phyloP scores from a whole-genome alignment of 2,113 vertebrate genomes.

The Syrrhaptes paradoxus region DNA sequence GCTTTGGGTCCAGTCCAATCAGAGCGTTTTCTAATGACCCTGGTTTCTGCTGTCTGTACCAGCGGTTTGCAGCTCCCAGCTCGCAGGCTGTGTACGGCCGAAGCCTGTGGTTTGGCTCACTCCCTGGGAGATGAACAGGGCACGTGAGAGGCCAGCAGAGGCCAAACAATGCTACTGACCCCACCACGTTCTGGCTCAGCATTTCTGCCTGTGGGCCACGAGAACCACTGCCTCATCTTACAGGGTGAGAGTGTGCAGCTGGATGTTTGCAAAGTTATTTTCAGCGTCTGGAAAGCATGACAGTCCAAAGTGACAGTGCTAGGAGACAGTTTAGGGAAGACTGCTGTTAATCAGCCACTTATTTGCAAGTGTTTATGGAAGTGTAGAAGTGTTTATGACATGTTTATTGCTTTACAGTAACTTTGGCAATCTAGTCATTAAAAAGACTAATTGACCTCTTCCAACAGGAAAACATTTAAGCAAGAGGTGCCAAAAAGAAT shows the following conservation, averaged over 20 bases:
- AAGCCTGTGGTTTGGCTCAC: neutral
- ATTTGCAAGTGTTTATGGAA: neutral
- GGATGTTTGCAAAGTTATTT: neutral
- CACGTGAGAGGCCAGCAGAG: neutral
- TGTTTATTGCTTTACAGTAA: neutral
- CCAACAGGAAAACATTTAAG: constrained; percentile 92
- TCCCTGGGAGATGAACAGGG: neutral
- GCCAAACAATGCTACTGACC: no score
- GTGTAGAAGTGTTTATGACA: neutral
- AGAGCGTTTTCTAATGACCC: neutral
- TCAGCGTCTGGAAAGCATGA: neutral
- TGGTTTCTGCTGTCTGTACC: neutral
- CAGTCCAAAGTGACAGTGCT: neutral
- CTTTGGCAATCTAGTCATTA: constrained; percentile 9
- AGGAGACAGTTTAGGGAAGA: neutral
- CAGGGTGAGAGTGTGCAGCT: rapidly evolving
- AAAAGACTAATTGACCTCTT: constrained; percentile 77
- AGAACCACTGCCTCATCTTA: neutral
- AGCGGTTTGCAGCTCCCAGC: neutral
- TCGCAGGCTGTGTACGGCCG: neutral
- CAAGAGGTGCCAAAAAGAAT: constrained; percentile 91
- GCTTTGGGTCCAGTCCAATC: neutral
- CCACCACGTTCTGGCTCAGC: neutral
- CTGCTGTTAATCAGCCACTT: neutral
- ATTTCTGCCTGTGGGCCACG: neutral